Conservation (phyloP, 2,797 vertebrate species). For the Centroberyx gerrardi region DNA sequence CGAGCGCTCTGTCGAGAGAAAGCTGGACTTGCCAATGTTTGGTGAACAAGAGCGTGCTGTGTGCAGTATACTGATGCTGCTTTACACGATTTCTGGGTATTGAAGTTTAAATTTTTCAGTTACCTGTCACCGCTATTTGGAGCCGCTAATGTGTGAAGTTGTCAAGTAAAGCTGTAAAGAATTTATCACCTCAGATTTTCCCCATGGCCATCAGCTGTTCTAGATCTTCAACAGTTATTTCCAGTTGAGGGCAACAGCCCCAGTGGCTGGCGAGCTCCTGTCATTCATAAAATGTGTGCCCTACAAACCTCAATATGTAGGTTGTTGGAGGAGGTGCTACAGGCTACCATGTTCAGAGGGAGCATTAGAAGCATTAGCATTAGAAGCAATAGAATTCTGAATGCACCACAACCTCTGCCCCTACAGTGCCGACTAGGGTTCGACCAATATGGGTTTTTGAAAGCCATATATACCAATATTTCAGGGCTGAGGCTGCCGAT, state of each 20-base stretch:
- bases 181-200: slow-evolving; percentile 10
- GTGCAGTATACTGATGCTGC: neutral
- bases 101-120: too few species aligned
- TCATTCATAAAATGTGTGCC: slow-evolving; percentile 51
- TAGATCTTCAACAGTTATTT: slow-evolving; percentile 44
- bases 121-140: too few species aligned
- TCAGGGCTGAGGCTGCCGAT: too few species aligned
- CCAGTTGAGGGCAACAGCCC: slow-evolving; percentile 16
- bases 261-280: slow-evolving; percentile 20
- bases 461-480: too few species aligned
- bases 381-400: neutral
- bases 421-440: too few species aligned
- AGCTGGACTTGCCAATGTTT: too few species aligned
- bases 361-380: neutral
- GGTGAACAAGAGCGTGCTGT: neutral
- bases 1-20: too few species aligned
- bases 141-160: too few species aligned
- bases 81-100: too few species aligned
- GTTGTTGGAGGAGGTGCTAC: slow-evolving; percentile 4
- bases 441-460: too few species aligned
- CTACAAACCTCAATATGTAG: slow-evolving; percentile 48
- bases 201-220: slow-evolving; percentile 27
- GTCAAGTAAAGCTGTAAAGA: slow-evolving; percentile 6
- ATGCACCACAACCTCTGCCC: neutral
- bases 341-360: neutral